Evolutionary conservation across 2,113 vertebrate species (phyloP), one percentile per base, ranked within the genome.

Genomic region (Columba livia): DNA sequence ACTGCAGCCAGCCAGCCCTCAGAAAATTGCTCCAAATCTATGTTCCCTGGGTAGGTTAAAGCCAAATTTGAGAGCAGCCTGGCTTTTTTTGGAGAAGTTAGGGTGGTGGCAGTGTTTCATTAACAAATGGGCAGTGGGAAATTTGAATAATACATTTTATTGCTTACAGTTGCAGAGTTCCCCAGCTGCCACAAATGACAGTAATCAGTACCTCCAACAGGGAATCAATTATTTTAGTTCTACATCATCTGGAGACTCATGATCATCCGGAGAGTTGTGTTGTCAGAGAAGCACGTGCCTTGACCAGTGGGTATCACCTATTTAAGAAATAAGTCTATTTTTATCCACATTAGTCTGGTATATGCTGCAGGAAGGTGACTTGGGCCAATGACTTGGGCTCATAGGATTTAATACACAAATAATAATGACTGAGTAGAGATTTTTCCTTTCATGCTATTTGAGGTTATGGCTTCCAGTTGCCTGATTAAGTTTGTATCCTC

Each of bases 211-310:
- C 42, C 12, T 91, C 71, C 67, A 84, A 15, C 44, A 34, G 71
- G 64, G 71, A 90, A 81, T 36, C 83, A 65, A 34, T 87, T 79
- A 19, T 44, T 94, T 93, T 91, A 67, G 83, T 91, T 87, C 60
- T 93, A 11, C 51, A 62, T 91, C 56, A 73, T 74, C 38, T 62
- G 57, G 53, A 58, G 69, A 58, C 48, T 58, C 32, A 47, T 47
- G 44, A 47, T 47, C 44, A 47, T 47, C 17, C 18, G 15, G 40
- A 1, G 23, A 91, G 32, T 69, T 93, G 11, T 54, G n/a, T 61
- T 84, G 56, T 4, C 13, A 71, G 78, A 58, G 81, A 78, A 81
- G 72, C 15, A 34, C 53, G 7, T 60, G 65, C 29, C 38, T 78
- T 86, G 77, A 65, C 57, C 56, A 64, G 64, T 62, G 29, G 24